These are phyloP conservation scores for Leptura quadrifasciata DNA, from an alignment of 2,888 invertebrate genomes.

Conservation along the genomic window DNA sequence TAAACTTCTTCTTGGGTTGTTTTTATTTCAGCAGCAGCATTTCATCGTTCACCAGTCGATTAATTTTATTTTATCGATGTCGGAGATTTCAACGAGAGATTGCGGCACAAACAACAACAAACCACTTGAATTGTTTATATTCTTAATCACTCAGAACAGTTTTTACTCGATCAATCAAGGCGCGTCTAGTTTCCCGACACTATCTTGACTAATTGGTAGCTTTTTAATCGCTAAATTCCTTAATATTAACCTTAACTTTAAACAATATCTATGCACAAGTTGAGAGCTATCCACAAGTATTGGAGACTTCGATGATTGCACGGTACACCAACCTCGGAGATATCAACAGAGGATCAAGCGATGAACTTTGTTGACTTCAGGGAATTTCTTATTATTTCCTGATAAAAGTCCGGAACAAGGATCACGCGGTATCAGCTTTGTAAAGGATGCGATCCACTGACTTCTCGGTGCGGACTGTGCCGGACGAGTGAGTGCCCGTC, in stretches of 20 bases:
- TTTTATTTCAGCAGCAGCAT: conserved; percentile 37
- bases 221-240: neutral
- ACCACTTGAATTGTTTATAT: conserved; percentile 43
- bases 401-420: conserved; percentile 53
- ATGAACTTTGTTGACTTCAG: conserved; percentile 51
- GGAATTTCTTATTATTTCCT: conserved; percentile 37
- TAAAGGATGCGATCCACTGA: conserved; percentile 64
- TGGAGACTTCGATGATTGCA: conserved; percentile 56
- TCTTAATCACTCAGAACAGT: conserved; percentile 30
- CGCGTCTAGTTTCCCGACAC: conserved; percentile 14
- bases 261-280: conserved; percentile 31
- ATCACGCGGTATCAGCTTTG: conserved; percentile 59
- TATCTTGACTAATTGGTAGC: neutral
- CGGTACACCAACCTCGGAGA: conserved; percentile 58
- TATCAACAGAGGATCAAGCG: conserved; percentile 55
- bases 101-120: conserved; percentile 45
- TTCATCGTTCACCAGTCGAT: conserved; percentile 57
- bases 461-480: conserved; percentile 73
- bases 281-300: conserved; percentile 20
- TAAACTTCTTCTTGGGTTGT: conserved; percentile 40
- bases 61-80: conserved; percentile 49
- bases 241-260: conserved; percentile 15
- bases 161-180: conserved; percentile 9
- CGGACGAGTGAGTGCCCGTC: conserved; percentile 74
- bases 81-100: conserved; percentile 54